Conservation (phyloP, 2,113 vertebrate genomes). For the Callaeas wilsoni region DNA sequence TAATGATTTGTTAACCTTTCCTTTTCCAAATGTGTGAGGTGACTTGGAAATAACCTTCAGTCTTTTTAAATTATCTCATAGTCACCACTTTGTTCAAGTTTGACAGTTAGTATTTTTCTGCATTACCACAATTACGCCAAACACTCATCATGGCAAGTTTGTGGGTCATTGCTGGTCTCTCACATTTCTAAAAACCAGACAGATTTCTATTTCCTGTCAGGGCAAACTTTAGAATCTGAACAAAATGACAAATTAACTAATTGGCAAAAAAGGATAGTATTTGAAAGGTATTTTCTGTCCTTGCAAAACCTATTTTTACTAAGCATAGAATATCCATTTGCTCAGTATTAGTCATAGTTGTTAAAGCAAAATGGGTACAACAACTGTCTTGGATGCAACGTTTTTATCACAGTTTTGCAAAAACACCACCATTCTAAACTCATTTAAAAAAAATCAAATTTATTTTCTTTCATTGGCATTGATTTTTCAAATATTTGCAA, state of each 20-base stretch:
- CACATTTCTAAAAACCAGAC: neutral
- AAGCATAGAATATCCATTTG: neutral
- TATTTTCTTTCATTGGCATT: neutral
- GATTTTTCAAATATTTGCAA: neutral
- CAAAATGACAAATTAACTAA: neutral
- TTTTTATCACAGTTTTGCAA: neutral
- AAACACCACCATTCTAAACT: neutral
- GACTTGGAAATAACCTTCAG: neutral
- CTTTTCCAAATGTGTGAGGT: neutral
- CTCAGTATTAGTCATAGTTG: neutral
- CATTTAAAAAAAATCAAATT: rapidly evolving
- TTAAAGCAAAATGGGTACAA: neutral
- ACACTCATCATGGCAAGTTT: neutral
- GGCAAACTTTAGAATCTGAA: neutral
- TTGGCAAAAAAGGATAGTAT: neutral
- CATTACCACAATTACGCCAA: neutral
- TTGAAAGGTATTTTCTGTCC: neutral
- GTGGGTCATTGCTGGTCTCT: neutral
- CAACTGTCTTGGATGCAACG: neutral
- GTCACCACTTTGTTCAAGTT: neutral
- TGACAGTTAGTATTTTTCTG: neutral
- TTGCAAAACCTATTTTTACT: neutral
- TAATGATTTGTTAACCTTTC: constrained; percentile 16
- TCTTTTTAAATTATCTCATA: constrained; percentile 6
- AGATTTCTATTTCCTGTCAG: neutral